phyloP scores from a whole-genome alignment of 2,888 invertebrate species.

The Megastigmus dorsalis region DNA sequence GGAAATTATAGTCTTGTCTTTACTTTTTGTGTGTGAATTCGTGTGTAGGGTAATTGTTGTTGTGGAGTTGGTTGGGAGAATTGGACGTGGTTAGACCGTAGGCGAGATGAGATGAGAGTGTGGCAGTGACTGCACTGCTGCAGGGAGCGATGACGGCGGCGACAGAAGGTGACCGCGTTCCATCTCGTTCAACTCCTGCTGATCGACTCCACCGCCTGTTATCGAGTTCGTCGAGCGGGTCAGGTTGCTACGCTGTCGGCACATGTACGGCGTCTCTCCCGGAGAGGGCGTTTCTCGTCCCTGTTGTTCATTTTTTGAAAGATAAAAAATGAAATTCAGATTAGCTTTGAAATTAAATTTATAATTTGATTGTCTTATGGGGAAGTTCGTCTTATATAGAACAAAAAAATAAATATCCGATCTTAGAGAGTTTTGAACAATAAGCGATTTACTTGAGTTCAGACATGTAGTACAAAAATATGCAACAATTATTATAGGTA shows the following conservation, averaged over 20 bases:
- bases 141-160: slow-evolving; percentile 56
- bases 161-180: slow-evolving; percentile 72
- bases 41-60: too few species aligned
- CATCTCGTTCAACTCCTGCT: slow-evolving; percentile 73
- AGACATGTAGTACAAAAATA: too few species aligned
- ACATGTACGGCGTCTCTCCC: slow-evolving; percentile 86
- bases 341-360: background rate
- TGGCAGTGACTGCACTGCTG: slow-evolving; percentile 61
- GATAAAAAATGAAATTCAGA: background rate
- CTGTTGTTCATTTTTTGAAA: slow-evolving; percentile 65
- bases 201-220: slow-evolving; percentile 57
- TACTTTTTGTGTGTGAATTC: too few species aligned
- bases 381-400: background rate
- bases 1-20: too few species aligned
- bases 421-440: too few species aligned
- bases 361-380: background rate
- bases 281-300: slow-evolving; percentile 84
- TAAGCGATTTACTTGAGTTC: too few species aligned
- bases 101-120: slow-evolving; percentile 63
- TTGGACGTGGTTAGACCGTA: slow-evolving; percentile 54
- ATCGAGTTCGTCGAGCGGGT: slow-evolving; percentile 73
- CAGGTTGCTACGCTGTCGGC: slow-evolving; percentile 85
- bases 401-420: background rate
- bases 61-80: too few species aligned
- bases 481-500: too few species aligned